A percentile compares a stretch with the other conserved stretches of the same genome.
These are phyloP conservation scores for Xiphorhynchus elegans DNA, from an alignment of 2,113 vertebrate genomes.

Conservation along the genomic window DNA sequence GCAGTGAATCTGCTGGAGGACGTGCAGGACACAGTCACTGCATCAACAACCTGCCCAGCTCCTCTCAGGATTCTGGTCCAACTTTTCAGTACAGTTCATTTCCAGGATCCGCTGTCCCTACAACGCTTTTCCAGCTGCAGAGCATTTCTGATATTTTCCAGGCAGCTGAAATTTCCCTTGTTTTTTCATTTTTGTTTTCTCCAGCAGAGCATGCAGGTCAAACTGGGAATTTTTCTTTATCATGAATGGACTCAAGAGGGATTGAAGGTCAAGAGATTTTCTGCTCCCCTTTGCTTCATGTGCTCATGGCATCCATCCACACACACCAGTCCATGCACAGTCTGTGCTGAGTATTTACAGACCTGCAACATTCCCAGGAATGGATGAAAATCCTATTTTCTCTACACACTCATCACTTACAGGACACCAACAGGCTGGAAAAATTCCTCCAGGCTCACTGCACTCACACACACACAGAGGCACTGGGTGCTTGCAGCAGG, in stretches of 20 bases:
- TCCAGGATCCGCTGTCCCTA: no score
- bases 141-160: background rate
- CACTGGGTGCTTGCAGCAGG: accelerated
- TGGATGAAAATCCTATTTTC: background rate
- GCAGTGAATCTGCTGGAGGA: background rate
- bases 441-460: background rate
- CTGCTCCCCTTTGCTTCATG: background rate
- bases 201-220: background rate
- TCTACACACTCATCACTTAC: background rate
- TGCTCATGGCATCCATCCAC: no score
- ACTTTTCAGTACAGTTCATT: background rate
- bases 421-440: background rate
- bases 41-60: accelerated
- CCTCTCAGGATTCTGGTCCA: background rate
- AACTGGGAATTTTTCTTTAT: background rate
- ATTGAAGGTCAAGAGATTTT: accelerated
- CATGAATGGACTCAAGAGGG: background rate
- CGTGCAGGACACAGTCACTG: accelerated
- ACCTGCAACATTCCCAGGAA: background rate
- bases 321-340: no score
- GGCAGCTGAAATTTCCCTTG: background rate
- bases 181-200: background rate
- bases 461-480: background rate
- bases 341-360: background rate
- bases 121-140: background rate